phyloP scores from a whole-genome alignment of 1,140 invertebrate genomes.

The Ceratina australensis region DNA sequence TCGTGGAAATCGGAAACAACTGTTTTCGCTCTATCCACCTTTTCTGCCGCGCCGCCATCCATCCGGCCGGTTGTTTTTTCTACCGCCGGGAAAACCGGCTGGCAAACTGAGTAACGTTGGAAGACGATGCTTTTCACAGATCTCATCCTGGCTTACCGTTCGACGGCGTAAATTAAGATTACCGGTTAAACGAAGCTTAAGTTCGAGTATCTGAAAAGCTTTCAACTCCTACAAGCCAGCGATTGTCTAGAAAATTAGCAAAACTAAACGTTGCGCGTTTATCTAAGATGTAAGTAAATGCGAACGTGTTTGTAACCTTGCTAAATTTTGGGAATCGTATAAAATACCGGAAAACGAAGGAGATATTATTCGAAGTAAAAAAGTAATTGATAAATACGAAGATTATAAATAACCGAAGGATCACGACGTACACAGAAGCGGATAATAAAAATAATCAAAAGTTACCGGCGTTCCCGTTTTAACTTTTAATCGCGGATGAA shows the following conservation, averaged over 20 bases:
- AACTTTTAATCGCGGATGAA: too few relatives aligned
- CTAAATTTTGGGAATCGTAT: too few relatives aligned
- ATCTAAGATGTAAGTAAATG: too few relatives aligned
- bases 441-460: not conserved
- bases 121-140: constrained; percentile 14
- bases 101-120: not conserved
- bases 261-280: not conserved
- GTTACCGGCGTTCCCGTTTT: too few relatives aligned
- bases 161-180: constrained; percentile 23
- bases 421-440: too few relatives aligned
- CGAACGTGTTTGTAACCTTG: too few relatives aligned
- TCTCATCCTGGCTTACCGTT: not conserved
- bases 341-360: too few relatives aligned
- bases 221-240: not conserved
- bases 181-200: not conserved
- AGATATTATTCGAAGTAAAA: too few relatives aligned
- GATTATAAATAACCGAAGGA: too few relatives aligned
- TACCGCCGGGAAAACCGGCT: not conserved
- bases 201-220: constrained; percentile 4
- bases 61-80: not conserved
- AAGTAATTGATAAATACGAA: too few relatives aligned
- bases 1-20: constrained; percentile 9
- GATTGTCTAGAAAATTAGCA: constrained; percentile 2
- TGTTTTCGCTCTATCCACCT: constrained; percentile 2
- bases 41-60: not conserved